Conservation (phyloP, 2,888 invertebrate genomes). For the Stenchaetothrips biformis region DNA sequence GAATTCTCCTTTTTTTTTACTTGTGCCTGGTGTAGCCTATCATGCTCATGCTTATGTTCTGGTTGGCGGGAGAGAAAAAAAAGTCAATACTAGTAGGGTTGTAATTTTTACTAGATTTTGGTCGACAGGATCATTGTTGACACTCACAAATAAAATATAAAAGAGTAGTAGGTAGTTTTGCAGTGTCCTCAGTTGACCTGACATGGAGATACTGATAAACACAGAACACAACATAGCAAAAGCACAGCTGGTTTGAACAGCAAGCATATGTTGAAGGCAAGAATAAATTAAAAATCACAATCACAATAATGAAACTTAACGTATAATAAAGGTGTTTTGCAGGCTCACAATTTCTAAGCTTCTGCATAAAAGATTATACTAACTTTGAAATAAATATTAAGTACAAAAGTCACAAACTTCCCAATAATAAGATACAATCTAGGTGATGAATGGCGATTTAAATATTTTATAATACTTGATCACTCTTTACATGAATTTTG, state of each 20-base stretch:
- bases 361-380: background rate
- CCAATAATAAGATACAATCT: background rate
- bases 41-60: too few species aligned
- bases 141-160: too few species aligned
- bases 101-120: too few species aligned
- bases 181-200: too few species aligned
- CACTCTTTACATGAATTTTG: background rate
- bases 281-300: slow-evolving; percentile 9
- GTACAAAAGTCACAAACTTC: background rate
- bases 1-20: too few species aligned
- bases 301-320: slow-evolving; percentile 1
- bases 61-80: too few species aligned
- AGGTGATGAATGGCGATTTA: background rate
- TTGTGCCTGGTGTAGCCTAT: too few species aligned
- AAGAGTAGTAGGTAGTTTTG: too few species aligned
- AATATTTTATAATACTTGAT: background rate
- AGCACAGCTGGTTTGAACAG: background rate
- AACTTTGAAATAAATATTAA: background rate
- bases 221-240: too few species aligned
- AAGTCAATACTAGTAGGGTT: too few species aligned
- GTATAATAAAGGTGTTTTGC: background rate
- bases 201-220: too few species aligned
- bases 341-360: background rate
- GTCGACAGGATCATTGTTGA: too few species aligned
- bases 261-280: background rate